Evolutionary conservation across 2,888 invertebrate genomes (phyloP), one percentile per base, ranked within the genome.

Genomic region (Oasisia sp.): DNA sequence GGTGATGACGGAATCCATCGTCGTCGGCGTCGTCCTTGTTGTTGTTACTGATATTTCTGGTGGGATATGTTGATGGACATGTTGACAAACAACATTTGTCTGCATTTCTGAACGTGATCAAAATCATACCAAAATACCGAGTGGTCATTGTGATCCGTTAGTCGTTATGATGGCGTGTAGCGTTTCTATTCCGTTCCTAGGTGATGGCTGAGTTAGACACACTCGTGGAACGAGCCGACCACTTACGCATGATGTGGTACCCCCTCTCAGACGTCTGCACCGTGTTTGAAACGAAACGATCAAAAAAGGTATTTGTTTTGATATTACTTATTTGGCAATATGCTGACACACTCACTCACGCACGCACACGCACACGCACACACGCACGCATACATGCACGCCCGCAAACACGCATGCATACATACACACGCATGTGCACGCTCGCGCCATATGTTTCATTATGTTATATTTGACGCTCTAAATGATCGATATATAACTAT

Each of bases 241-340:
- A 96, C 93, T 96, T 96, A 93, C 94, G 95, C 38, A 95, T 96
- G 93, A 93, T 95, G 91, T 96, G 96, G 95, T 96, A 95, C 93
- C 96, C 96, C 27, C 94, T 96, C 93, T 96, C 96, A 0, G 95
- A 95, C 32, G 93, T 94, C 92, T 95, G 95, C 89, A 74, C 91
- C 27, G 91, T 92, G 27, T 91, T 91, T 44, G 92, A 93, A 50
- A 74, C 91, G 89, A 90, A 45, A 50, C 56, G 92, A 27, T 92
- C 92, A 32, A 19, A 93, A 19, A 89, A 92, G 93, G 93, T 93
- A 8, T 38, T 38, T 38, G 38, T 38, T 38, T 38, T 4, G 38
- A 38, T 38, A 38, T 38, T 38, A 38, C 38, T 38, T 38, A 38
- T 38, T 38, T 38, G 1, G 38, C 38, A 38, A 38, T 4, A 38